Base-by-base conservation (phyloP, 2,888 invertebrate genomes). In the Eupithecia vulgata region DNA sequence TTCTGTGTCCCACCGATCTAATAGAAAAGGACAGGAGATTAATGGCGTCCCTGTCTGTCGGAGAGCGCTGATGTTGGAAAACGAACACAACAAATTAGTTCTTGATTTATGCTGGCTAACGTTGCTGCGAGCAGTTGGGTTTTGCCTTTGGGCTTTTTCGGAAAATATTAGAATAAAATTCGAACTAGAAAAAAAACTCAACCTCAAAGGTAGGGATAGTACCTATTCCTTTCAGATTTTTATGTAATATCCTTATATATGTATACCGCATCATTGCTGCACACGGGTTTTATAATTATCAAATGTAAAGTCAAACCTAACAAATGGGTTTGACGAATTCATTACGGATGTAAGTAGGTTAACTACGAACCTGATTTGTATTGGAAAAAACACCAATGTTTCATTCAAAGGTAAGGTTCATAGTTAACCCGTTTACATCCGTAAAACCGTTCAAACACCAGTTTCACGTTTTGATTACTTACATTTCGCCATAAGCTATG, bases 11-110 rank as follows among this genome's bases (percentile, higher is more conserved):
- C 61, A 25, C 34, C 57, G 65, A 76, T 83, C 80, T 82, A 84
- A 85, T 83, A 84, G 86, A 88, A 84, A 84, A 83, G 81, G 86
- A 87, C 76, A 75, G 78, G 76, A 85, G 85, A 88, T 84, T 84
- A 85, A 88, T 87, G 83, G 84, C 80, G 76, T 77, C 80, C 77
- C 61, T 75, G 74, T 75, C 74, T 67, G 64, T 69, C 71, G n/a
- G 76, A 80, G 81, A 61, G 37, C 37, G 64, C 73, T 77, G 79
- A 83, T 80, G 80, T 70, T 67, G 34, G 61, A 61, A 34, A 34
- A 61, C 30, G 35, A 64, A 64, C 64, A 37, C 62, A 48, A 48
- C 45, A 67, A 42, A 67, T 45, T 67, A 67, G 67, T 67, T 67
- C 45, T 65, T 42, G 64, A 67, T 57, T 57, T 48, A 37, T 35